Evolutionary conservation across 2,888 invertebrate species (phyloP), one percentile per base, ranked within the genome.

Genomic region (Caenorhabditis sp.): DNA sequence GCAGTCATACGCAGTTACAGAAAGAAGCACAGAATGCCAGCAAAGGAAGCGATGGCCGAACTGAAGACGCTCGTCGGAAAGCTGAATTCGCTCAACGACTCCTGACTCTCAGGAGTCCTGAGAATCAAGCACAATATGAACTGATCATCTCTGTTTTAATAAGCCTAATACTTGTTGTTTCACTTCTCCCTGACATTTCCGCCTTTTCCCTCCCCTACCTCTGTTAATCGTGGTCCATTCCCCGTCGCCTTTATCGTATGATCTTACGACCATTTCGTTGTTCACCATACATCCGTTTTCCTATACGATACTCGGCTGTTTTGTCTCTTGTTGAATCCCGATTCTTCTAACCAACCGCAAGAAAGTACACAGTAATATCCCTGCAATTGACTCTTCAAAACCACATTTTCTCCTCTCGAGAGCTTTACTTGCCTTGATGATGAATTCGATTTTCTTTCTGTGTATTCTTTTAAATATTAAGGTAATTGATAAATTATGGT

Each of bases 401-500:
- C n/a, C n/a, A n/a, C n/a, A n/a, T n/a, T 9, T 52, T 30, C 30
- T 30, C 43, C 17, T 41, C 30, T 45, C 53, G 53, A 63, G 53
- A 53, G 63, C 63, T 63, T 63, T 63, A 53, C 30, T 63, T 63
- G 52, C 63, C 45, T 63, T 30, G 13, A 17, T 63, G 63, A 53
- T 53, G 52, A 53, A 45, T 32, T 22, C 20, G n/a, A 27, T 17
- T 20, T 27, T 50, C 32, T 32, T 27, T 15, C n/a, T n/a, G n/a
- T n/a, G n/a, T n/a, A n/a, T n/a, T n/a, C 8, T 27, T 27, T 27
- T 13, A 13, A 7, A 35, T 35, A 2, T 35, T 7, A 35, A 7
- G n/a, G n/a, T n/a, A 6, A 15, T 41, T 15, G 41, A 41, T 41
- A 41, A 41, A 41, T n/a, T n/a, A n/a, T n/a, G n/a, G n/a, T n/a